Conservation (phyloP, 2,888 invertebrate species). For the Conomelus anceps region DNA sequence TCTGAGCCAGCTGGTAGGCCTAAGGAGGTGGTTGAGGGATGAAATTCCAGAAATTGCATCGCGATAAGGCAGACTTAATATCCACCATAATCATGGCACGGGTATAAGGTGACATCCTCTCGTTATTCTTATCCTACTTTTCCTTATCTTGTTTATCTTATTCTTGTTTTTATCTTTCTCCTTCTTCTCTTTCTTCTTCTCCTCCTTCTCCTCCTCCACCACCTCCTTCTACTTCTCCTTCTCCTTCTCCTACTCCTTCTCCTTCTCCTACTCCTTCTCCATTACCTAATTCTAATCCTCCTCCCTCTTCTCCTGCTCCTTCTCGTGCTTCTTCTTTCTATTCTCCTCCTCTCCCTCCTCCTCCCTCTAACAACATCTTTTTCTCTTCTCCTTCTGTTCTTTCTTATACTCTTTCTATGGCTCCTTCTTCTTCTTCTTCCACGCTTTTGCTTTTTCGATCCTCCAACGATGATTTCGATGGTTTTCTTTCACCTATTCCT, state of each 20-base stretch:
- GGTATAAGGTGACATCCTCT: too few relatives aligned
- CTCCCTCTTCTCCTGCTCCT: neutral
- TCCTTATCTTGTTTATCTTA: neutral
- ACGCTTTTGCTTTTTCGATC: neutral
- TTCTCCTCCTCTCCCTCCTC: neutral
- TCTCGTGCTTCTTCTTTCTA: neutral
- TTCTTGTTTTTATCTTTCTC: neutral
- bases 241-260: neutral
- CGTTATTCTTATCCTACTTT: neutral
- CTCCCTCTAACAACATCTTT: too few relatives aligned
- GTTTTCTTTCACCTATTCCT: too few relatives aligned
- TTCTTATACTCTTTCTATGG: too few relatives aligned
- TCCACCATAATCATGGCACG: too few relatives aligned
- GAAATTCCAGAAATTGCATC: too few relatives aligned
- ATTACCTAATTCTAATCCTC: neutral
- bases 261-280: neutral
- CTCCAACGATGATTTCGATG: too few relatives aligned
- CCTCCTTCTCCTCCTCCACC: neutral
- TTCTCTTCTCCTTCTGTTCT: too few relatives aligned
- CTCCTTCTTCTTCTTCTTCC: neutral
- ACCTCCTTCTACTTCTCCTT: neutral
- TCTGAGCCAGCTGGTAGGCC: too few relatives aligned
- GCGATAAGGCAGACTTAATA: too few relatives aligned
- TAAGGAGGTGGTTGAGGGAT: too few relatives aligned
- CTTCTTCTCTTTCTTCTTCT: neutral